Conservation (phyloP, 2,797 vertebrate species). For the Hybognathus amarus region DNA sequence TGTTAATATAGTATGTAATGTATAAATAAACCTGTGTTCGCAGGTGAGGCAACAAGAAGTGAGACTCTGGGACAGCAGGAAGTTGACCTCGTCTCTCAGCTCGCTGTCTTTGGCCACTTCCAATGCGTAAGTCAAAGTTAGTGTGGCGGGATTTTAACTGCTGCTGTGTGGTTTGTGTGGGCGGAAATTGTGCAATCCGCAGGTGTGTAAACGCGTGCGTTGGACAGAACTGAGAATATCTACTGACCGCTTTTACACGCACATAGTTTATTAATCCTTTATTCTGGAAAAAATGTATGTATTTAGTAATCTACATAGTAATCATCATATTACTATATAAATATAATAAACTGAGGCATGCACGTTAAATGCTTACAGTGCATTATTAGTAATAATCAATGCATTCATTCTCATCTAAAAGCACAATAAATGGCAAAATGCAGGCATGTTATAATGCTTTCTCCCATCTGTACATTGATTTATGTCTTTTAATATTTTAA, state of each 20-base stretch:
- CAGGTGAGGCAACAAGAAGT: constrained; percentile 81
- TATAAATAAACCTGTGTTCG: not conserved
- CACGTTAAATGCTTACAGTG: not conserved
- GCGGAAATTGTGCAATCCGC: not conserved
- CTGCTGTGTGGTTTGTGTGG: constrained; percentile 27
- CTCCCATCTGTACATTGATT: not conserved
- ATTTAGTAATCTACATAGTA: too few relatives aligned
- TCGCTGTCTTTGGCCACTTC: constrained; percentile 83
- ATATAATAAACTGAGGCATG: not conserved
- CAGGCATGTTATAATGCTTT: not conserved
- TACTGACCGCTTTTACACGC: not conserved
- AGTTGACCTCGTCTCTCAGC: constrained; percentile 75
- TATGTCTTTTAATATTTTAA: not conserved
- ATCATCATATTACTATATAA: not conserved
- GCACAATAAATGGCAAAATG: too few relatives aligned
- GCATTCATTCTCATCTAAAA: not conserved
- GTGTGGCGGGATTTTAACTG: not conserved
- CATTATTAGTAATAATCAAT: not conserved
- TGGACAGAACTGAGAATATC: not conserved
- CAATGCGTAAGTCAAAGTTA: constrained; percentile 80
- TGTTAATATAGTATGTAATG: not conserved
- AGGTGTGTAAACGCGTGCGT: constrained; percentile 4
- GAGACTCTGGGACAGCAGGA: constrained; percentile 90
- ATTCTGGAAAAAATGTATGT: not conserved
- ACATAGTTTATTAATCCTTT: not conserved